Conservation (phyloP, 1,140 invertebrate genomes). For the Achroia grisella region DNA sequence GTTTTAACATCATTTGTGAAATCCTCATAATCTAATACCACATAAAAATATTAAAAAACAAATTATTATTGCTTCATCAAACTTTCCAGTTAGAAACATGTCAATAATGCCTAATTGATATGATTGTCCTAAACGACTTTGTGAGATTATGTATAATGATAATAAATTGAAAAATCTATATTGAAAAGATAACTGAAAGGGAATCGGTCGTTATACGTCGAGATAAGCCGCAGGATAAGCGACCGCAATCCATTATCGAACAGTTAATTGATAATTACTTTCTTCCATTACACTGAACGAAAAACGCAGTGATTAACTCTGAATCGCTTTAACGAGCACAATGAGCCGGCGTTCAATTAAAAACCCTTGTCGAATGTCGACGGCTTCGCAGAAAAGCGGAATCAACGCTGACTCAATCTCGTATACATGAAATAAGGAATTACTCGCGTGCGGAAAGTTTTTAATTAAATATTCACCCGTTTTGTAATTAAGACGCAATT, state of each 20-base stretch:
- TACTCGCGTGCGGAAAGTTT: slow-evolving; percentile 68
- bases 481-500: slow-evolving; percentile 70
- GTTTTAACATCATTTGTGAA: too few species aligned
- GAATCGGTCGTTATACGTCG: slow-evolving; percentile 41
- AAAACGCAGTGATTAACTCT: slow-evolving; percentile 68
- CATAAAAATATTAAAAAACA: too few species aligned
- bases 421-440: slow-evolving; percentile 71
- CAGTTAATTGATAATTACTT: slow-evolving; percentile 72
- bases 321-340: slow-evolving; percentile 69
- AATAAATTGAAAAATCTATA: slow-evolving; percentile 29
- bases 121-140: too few species aligned
- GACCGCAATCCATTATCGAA: slow-evolving; percentile 66
- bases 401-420: slow-evolving; percentile 65
- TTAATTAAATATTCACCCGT: slow-evolving; percentile 71
- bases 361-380: slow-evolving; percentile 66
- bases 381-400: slow-evolving; percentile 55
- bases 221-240: slow-evolving; percentile 59
- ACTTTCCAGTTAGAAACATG: too few species aligned
- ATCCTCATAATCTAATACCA: too few species aligned
- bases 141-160: too few species aligned
- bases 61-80: too few species aligned
- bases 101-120: too few species aligned
- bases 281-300: slow-evolving; percentile 66
- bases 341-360: slow-evolving; percentile 67
- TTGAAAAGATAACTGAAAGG: slow-evolving; percentile 39